Evolutionary conservation across 2,888 invertebrate genomes (phyloP).

Genomic region (Tridacna gigas): DNA sequence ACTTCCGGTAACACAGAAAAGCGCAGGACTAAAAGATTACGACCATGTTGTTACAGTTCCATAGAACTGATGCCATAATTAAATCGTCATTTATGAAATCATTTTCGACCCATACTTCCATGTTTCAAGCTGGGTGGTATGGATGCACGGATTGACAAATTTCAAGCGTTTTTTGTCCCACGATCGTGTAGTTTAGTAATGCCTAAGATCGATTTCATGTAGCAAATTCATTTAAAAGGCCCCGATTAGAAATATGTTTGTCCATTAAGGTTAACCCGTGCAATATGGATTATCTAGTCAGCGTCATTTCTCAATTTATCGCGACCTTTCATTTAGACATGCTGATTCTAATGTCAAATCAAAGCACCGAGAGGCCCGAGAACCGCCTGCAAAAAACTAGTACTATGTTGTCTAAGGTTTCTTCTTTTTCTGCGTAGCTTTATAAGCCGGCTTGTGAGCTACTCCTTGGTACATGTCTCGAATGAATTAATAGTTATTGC

Average conservation of each 20-base stretch:
- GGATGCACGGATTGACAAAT: slow-evolving; percentile 24
- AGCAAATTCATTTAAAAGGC: slow-evolving; percentile 12
- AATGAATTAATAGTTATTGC: too few relatives aligned
- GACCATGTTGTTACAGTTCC: slow-evolving; percentile 36
- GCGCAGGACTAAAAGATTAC: slow-evolving; percentile 55
- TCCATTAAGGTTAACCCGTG: background rate
- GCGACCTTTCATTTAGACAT: too few relatives aligned
- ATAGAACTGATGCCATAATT: slow-evolving; percentile 53
- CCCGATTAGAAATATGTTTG: slow-evolving; percentile 4
- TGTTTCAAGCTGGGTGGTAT: slow-evolving; percentile 45
- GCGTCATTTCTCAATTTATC: background rate
- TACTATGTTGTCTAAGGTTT: too few relatives aligned
- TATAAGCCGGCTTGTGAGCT: too few relatives aligned
- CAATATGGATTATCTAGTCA: slow-evolving; percentile 21
- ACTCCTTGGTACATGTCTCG: too few relatives aligned
- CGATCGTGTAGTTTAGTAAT: slow-evolving; percentile 24
- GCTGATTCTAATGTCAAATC: too few relatives aligned
- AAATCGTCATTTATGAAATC: slow-evolving; percentile 57
- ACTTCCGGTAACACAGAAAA: slow-evolving; percentile 54
- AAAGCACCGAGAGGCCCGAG: too few relatives aligned
- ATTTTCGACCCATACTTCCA: slow-evolving; percentile 43
- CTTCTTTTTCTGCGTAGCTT: too few relatives aligned
- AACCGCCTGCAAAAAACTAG: too few relatives aligned
- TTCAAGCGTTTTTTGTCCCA: slow-evolving; percentile 27
- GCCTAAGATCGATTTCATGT: slow-evolving; percentile 28